These are phyloP conservation scores for Mycteria americana DNA, from an alignment of 2,797 vertebrate species.

Conservation along the genomic window DNA sequence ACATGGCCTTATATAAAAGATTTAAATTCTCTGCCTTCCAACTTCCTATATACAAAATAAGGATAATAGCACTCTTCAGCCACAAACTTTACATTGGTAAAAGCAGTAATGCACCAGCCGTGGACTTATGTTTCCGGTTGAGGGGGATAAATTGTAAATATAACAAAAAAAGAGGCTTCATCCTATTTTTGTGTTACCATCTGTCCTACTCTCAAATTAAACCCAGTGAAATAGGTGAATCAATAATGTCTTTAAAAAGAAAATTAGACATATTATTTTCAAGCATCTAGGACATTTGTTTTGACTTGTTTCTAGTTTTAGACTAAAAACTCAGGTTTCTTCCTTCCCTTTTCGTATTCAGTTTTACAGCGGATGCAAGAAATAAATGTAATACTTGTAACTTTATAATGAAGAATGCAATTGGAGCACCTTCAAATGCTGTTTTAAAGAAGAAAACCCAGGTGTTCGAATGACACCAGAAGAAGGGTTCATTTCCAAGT, in stretches of 20 bases:
- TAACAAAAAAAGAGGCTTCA: background rate
- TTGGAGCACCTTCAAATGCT: background rate
- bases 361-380: background rate
- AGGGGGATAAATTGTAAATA: background rate
- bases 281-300: background rate
- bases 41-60: background rate
- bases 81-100: background rate
- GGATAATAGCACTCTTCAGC: background rate
- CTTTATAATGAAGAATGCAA: background rate
- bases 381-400: background rate
- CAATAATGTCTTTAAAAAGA: background rate
- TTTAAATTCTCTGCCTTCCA: background rate
- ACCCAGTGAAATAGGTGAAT: background rate
- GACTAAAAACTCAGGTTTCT: background rate
- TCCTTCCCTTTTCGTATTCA: background rate
- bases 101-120: background rate
- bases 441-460: background rate
- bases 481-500: background rate
- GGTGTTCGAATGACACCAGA: background rate
- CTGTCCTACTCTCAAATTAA: background rate
- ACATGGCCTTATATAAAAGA: background rate
- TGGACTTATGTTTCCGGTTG: background rate
- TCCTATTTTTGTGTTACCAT: background rate
- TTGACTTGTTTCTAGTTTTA: background rate
- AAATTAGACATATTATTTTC: background rate